Evolutionary conservation across 2,888 invertebrate species (phyloP).

Genomic region (Orchestes rusci): DNA sequence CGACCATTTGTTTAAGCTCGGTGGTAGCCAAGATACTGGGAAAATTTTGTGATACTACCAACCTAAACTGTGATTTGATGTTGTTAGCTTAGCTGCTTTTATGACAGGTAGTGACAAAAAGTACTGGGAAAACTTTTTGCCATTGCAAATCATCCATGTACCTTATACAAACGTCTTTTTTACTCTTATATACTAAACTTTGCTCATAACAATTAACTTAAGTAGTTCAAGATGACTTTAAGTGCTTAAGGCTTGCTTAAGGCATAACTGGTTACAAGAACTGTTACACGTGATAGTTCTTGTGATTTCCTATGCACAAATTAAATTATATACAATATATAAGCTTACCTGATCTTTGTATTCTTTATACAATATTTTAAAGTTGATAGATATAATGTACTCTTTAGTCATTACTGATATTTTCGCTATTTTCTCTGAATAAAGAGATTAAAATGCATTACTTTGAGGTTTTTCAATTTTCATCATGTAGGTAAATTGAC

Average conservation of each 20-base stretch:
- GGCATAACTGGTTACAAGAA: conserved; percentile 1
- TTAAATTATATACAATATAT: not conserved
- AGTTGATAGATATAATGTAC: conserved; percentile 7
- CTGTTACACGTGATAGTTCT: too few species aligned
- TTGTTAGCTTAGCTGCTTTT: conserved; percentile 32
- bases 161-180: conserved; percentile 22
- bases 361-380: conserved; percentile 39
- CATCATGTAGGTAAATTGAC: too few species aligned
- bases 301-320: too few species aligned
- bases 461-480: too few species aligned
- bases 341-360: conserved; percentile 41
- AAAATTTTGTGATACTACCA: conserved; percentile 46
- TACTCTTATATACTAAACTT: conserved; percentile 19
- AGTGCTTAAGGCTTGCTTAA: conserved; percentile 13
- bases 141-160: conserved; percentile 30
- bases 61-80: conserved; percentile 42
- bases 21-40: conserved; percentile 46
- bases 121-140: conserved; percentile 44
- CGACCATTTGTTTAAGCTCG: conserved; percentile 38
- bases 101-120: conserved; percentile 36
- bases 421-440: conserved; percentile 37
- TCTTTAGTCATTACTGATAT: conserved; percentile 38
- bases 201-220: conserved; percentile 16
- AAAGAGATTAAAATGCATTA: conserved; percentile 14
- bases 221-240: conserved; percentile 8